Base-by-base conservation (phyloP, 2,113 vertebrate species). In the Delphinus delphis region DNA sequence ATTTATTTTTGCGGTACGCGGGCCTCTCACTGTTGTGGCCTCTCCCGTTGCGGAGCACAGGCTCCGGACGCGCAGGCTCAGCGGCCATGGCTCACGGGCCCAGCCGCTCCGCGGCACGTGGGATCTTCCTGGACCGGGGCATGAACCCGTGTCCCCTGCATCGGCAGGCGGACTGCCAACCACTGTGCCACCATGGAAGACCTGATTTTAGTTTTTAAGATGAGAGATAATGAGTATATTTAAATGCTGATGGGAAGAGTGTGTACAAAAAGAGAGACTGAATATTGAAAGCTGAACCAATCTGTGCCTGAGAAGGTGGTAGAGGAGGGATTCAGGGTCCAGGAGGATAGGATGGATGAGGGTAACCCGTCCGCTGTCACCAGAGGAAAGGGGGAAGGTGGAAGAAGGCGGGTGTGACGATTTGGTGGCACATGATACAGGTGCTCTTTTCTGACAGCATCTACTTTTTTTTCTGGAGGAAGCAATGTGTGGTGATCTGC, bases 341-440 rank as follows among this genome's bases (percentile, higher is more conserved):
- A 84, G 87, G 33, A 73, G 65, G n/a, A 6, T 1, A 8, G 33
- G 38, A 14, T 1, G 17, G 13, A 18, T 1, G 3, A 18, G 13
- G 20, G 67, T 7, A 62, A 10, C 67, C 3, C 9, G 3, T 58
- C 36, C 31, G 0, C 7, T 12, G 5, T 41, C n/a, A 3, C 13
- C 8, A 26, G 68, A 65, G 55, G 41, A 20, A 65, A 65, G n/a
- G 3, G 23, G 5, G n/a, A 36, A 36, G 3, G 14, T 9, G 28
- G 38, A 9, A 41, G 63, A 2, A 20, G 74, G 21, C 0, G 0
- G 55, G 38, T 0, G 0, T 58, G 55, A 13, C 13, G 55, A 62
- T 33, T 14, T 65, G 79, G 47, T 33, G 60, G 31, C 28, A 47
- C 7, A 12, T 13, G 68, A 73, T 21, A 17, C 3, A 36, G 11